Conservation (phyloP, 2,797 vertebrate genomes). For the Peromyscus nudipes region DNA sequence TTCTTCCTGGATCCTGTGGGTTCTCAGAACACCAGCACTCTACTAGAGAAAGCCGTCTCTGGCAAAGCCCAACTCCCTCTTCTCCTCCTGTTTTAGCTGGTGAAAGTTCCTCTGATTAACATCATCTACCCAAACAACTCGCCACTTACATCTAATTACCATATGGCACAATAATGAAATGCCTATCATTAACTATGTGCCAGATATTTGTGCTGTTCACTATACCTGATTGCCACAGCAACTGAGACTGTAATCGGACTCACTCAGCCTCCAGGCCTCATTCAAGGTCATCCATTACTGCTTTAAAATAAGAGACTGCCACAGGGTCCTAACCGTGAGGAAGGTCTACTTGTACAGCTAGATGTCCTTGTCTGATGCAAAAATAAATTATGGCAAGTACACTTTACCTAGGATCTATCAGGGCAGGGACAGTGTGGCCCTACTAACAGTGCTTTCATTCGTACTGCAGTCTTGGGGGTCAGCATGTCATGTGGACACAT, state of each 20-base stretch:
- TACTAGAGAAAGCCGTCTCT: neutral
- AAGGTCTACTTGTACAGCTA: slow-evolving; percentile 3
- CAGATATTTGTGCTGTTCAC: slow-evolving; percentile 67
- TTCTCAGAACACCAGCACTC: neutral
- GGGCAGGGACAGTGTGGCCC: neutral
- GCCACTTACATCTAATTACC: slow-evolving; percentile 71
- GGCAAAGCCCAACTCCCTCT: neutral
- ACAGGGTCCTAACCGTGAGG: neutral
- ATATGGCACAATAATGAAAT: slow-evolving; percentile 64
- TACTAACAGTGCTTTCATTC: neutral
- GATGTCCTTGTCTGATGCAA: neutral
- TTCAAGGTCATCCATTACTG: slow-evolving; percentile 67
- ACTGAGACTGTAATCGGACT: slow-evolving; percentile 59
- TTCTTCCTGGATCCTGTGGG: slow-evolving; percentile 1
- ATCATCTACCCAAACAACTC: slow-evolving; percentile 61
- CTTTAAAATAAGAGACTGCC: slow-evolving; percentile 65
- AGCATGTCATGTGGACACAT: neutral
- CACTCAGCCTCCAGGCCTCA: slow-evolving; percentile 54
- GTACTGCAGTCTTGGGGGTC: neutral
- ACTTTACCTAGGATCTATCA: neutral
- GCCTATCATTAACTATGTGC: slow-evolving; percentile 49
- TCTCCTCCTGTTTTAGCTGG: slow-evolving; percentile 39
- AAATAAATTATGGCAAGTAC: neutral
- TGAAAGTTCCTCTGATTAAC: slow-evolving; percentile 66
- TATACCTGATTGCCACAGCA: slow-evolving; percentile 51